These are phyloP conservation scores for Conopomorpha cramerella DNA, from an alignment of 1,140 invertebrate species.

Conservation along the genomic window DNA sequence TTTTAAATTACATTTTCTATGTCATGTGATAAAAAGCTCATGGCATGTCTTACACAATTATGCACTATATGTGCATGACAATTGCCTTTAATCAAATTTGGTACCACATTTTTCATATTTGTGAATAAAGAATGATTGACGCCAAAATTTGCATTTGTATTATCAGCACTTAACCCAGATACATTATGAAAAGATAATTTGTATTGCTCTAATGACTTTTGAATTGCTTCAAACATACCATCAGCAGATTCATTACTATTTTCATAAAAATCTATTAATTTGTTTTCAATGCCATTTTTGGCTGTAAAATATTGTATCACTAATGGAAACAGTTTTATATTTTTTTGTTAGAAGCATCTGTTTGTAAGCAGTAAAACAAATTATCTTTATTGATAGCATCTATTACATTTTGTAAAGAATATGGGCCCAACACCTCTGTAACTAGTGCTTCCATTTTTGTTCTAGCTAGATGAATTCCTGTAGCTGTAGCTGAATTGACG, in stretches of 20 bases:
- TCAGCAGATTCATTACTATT: constrained; percentile 16
- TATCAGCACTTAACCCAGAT: constrained; percentile 15
- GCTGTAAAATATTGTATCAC: constrained; percentile 17
- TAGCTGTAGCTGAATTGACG: constrained; percentile 10
- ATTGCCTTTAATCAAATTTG: constrained; percentile 13
- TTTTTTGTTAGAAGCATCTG: constrained; percentile 18
- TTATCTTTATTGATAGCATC: constrained; percentile 10
- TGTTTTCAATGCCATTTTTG: constrained; percentile 15
- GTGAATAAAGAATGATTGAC: constrained; percentile 13
- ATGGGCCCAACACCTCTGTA: constrained; percentile 11
- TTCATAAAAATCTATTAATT: constrained; percentile 17
- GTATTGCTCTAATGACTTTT: constrained; percentile 11
- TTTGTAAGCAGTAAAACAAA: constrained; percentile 14
- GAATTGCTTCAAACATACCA: constrained; percentile 22
- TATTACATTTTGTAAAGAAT: constrained; percentile 11
- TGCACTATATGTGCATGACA: constrained; percentile 16
- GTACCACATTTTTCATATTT: constrained; percentile 11
- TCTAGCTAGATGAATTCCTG: constrained; percentile 9
- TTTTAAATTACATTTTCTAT: constrained; percentile 8
- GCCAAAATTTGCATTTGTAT: constrained; percentile 18
- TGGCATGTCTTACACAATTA: too few relatives aligned
- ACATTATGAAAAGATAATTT: constrained; percentile 11
- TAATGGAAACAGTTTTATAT: constrained; percentile 17
- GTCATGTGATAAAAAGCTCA: constrained; percentile 6
- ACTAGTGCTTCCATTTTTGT: constrained; percentile 17